Percentiles rank a stretch among this genome's conserved stretches.
Conservation (phyloP, 2,888 invertebrate species). For the Agrochola litura region DNA sequence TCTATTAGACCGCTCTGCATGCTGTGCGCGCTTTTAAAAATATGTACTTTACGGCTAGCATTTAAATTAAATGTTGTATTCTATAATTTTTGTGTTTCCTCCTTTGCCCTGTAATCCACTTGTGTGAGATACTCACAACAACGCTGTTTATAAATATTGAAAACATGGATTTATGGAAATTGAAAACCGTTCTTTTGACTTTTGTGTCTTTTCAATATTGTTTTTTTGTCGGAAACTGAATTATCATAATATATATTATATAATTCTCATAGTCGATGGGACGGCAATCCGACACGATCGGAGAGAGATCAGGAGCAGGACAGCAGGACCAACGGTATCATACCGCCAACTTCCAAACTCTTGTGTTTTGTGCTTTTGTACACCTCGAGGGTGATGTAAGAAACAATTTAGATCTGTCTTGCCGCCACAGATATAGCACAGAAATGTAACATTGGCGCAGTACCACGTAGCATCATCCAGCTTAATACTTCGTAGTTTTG, state of each 20-base stretch:
- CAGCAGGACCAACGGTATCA: no score
- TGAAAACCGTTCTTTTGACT: neutral
- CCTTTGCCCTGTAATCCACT: conserved; percentile 25
- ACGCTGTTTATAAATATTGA: conserved; percentile 7
- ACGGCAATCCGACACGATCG: no score
- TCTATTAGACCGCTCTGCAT: conserved; percentile 43
- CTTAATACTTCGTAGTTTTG: neutral
- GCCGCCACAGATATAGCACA: neutral
- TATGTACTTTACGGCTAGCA: conserved; percentile 39
- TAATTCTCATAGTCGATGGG: no score
- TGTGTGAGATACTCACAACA: conserved; percentile 27
- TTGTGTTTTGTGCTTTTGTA: neutral
- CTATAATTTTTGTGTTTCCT: conserved; percentile 29
- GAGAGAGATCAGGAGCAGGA: no score
- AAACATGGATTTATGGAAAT: neutral
- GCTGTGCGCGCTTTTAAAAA: conserved; percentile 43
- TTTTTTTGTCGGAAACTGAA: neutral
- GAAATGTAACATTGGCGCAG: neutral
- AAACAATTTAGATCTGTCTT: neutral
- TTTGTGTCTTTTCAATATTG: neutral
- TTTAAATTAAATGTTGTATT: conserved; percentile 56
- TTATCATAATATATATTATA: no score
- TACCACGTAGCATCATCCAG: neutral
- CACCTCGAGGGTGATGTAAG: neutral
- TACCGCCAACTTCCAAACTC: no score